Evolutionary conservation across 1,140 invertebrate species (phyloP), one percentile per base, ranked within the genome.

Genomic region (Leptonema lineaticorne): DNA sequence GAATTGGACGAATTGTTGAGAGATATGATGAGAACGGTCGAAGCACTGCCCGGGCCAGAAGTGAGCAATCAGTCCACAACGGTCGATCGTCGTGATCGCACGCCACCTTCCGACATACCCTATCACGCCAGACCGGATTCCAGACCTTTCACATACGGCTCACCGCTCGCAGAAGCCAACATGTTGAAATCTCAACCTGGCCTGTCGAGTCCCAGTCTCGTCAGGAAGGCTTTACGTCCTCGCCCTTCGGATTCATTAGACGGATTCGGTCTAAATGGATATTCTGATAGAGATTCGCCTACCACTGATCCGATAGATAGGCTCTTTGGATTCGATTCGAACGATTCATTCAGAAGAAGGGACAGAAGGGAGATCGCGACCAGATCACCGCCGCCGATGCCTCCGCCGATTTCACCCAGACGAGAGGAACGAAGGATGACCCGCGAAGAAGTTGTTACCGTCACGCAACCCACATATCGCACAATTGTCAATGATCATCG

Each of bases 91-190:
- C 50, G 48, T n/a, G 64, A 27, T 76, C 58, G 28, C 77, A 78
- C 60, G 67, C 59, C 24, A 18, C 14, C 24, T 4, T 9, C 46
- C 9, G 79, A 89, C 74, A 90, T 91, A 74, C 91, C 92, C 26
- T 94, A 93, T 78, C 92, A 93, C 85, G 90, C 92, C 64, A 82
- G 91, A 56, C 85, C 89, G 58, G 89, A 91, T 77, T 90, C 89
- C 71, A 85, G 89, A 68, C 92, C 92, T 18, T 94, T 94, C 79
- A 90, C 89, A 14, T 94, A 94, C 83, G 88, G 89, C 11, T 58
- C 67, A 26, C 83, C 84, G 20, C 80, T 84, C 63, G 79, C 84
- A 45, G 76, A 77, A 33, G 83, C 84, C 69, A 83, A 85, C 71
- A 86, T 86, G 84, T 80, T 87, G 73, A 83, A 81, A 53, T 78